Percentiles rank a stretch among this genome's conserved stretches.
Conservation (phyloP, 2,113 vertebrate species). For the Geococcyx californianus region DNA sequence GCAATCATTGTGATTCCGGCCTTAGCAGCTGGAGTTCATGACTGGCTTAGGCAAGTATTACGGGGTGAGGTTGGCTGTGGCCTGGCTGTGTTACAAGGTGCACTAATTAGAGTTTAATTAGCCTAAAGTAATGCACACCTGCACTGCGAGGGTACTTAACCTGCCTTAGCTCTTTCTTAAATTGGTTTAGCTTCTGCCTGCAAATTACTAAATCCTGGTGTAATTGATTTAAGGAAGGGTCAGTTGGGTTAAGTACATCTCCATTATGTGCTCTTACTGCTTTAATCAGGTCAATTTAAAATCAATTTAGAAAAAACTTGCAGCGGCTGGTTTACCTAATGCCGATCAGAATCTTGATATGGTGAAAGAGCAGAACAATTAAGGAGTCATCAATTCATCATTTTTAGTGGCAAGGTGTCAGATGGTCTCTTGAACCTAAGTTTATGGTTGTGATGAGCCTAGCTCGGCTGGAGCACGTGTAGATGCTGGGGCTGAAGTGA, state of each 20-base stretch:
- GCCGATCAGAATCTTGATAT: not conserved
- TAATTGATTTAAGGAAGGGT: constrained; percentile 13
- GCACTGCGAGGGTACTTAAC: not conserved
- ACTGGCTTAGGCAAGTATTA: not conserved
- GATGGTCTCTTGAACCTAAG: not conserved
- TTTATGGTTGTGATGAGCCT: not conserved
- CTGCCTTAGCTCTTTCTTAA: not conserved
- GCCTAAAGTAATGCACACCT: not conserved
- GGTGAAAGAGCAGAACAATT: not conserved
- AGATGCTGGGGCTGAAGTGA: not conserved
- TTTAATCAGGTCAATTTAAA: constrained; percentile 24
- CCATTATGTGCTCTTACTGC: not conserved
- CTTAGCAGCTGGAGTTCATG: not conserved
- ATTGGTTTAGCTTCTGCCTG: not conserved
- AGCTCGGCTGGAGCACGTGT: not conserved
- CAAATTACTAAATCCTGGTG: not conserved
- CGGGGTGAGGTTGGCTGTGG: not conserved
- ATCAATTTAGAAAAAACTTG: constrained; percentile 13
- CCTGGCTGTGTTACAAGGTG: not conserved
- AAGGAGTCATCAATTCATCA: not conserved
- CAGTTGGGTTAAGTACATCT: not conserved
- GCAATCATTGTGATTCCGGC: not conserved
- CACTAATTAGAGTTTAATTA: not conserved
- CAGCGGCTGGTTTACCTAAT: not conserved
- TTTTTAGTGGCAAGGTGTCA: not conserved